Evolutionary conservation across 2,113 vertebrate genomes (phyloP), one percentile per base, ranked within the genome.

Genomic region (Micronycteris hirsuta): DNA sequence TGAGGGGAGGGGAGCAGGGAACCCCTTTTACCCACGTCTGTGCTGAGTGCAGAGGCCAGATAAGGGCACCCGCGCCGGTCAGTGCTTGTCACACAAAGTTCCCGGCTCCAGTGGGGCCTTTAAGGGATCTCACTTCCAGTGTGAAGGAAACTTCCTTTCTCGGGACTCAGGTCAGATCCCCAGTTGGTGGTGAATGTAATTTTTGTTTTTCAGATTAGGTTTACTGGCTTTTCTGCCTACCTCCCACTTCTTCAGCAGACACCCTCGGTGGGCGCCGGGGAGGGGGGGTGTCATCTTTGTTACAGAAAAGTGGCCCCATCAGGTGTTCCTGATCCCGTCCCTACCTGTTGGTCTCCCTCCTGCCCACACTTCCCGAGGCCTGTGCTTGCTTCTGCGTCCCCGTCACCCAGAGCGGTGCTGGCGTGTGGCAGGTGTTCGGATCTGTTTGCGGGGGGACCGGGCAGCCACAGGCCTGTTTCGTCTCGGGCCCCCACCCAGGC

Each of bases 391-490:
- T 43, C 38, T 11, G 4, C 22, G 3, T 47, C 74, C 17, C 36
- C 54, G 17, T 22, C 15, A 4, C 78, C n/a, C 36, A 12, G 49
- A 31, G 22, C 43, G 7, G 3, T 7, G 14, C 43, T 3, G 5
- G 33, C 36, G 10, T 0, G 0, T 6, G 73, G 78, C 10, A 67
- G 63, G 33, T 31, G 11, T 31, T 58, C 38, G 8, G 3, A 56
- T 70, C 52, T 16, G 2, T 47, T 54, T 84, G 33, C 38, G 16
- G 76, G 14, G 49, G 26, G 9, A 19, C 26, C 13, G 19, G 82
- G 12, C 65, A 26, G 16, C 67, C 4, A n/a, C 63, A 16, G 22
- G 33, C 31, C 56, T 20, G 16, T 5, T 7, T 3, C 5, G 0
- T 58, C 49, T 47, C 7, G 4, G n/a, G 24, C 2, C 2, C 2